Evolutionary conservation across 2,797 vertebrate species (phyloP).

Genomic region (Loris lydekkerianus): DNA sequence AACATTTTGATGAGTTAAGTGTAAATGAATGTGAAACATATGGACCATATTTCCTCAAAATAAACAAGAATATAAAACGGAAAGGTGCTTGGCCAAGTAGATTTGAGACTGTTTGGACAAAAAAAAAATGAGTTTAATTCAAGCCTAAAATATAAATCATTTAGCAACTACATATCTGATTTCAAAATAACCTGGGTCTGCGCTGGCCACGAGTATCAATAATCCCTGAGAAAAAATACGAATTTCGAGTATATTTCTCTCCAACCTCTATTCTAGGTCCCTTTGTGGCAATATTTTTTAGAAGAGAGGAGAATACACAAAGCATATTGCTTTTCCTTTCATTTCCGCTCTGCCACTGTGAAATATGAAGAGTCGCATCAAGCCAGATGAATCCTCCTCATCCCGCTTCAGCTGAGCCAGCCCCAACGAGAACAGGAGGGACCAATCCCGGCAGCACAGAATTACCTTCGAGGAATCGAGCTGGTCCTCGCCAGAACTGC

Average conservation of each 20-base stretch:
- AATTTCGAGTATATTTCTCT: slow-evolving; percentile 35
- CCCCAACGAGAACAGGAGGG: slow-evolving; percentile 49
- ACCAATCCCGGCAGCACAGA: slow-evolving; percentile 58
- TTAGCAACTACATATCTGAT: slow-evolving; percentile 35
- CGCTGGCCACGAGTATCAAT: neutral
- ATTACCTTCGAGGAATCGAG: slow-evolving; percentile 85
- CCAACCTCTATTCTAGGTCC: neutral
- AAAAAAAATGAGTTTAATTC: slow-evolving; percentile 70
- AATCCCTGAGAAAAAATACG: slow-evolving; percentile 27
- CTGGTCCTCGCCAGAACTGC: slow-evolving; percentile 82
- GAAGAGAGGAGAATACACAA: slow-evolving; percentile 19
- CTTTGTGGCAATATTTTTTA: slow-evolving; percentile 26
- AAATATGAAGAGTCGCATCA: slow-evolving; percentile 67
- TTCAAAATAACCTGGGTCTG: slow-evolving; percentile 39
- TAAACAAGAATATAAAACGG: slow-evolving; percentile 71
- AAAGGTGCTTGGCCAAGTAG: slow-evolving; percentile 56
- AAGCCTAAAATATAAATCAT: slow-evolving; percentile 60
- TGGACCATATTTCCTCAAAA: slow-evolving; percentile 69
- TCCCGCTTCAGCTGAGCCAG: slow-evolving; percentile 33
- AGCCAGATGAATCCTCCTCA: slow-evolving; percentile 42
- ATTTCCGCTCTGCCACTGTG: slow-evolving; percentile 37
- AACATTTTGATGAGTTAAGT: slow-evolving; percentile 66
- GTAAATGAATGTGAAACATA: slow-evolving; percentile 70
- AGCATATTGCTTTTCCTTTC: neutral
- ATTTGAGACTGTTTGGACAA: slow-evolving; percentile 12